These are phyloP conservation scores for Micromesistius poutassou DNA, from an alignment of 2,797 vertebrate species.

Conservation along the genomic window DNA sequence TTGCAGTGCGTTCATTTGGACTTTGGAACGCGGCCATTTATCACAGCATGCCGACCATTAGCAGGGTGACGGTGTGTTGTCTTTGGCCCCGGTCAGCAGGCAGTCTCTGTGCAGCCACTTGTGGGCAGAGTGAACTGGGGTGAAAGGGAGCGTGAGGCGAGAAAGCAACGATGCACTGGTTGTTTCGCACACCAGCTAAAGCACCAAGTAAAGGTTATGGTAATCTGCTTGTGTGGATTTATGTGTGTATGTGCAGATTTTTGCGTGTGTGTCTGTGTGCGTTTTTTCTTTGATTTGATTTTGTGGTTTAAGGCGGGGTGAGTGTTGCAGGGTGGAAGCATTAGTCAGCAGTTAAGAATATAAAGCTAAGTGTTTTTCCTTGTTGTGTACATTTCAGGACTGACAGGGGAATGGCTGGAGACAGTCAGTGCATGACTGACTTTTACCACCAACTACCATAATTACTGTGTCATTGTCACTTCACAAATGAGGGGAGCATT, in stretches of 20 bases:
- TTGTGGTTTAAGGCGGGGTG: too few relatives aligned
- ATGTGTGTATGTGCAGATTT: background rate
- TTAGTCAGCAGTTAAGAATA: slow-evolving; percentile 15
- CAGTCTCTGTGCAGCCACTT: slow-evolving; percentile 30
- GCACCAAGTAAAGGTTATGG: background rate
- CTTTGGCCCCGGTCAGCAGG: slow-evolving; percentile 49
- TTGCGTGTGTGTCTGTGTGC: background rate
- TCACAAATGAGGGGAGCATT: slow-evolving; percentile 19
- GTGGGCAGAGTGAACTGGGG: too few relatives aligned
- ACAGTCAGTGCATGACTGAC: slow-evolving; percentile 27
- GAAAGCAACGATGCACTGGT: background rate
- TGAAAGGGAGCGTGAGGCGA: too few relatives aligned
- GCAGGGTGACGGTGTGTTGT: slow-evolving; percentile 62
- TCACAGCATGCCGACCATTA: slow-evolving; percentile 58
- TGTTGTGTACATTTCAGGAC: slow-evolving; percentile 32
- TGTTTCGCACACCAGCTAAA: background rate
- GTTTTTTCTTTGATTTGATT: too few relatives aligned
- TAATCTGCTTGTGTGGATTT: background rate
- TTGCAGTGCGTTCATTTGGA: slow-evolving; percentile 45
- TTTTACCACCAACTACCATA: slow-evolving; percentile 28
- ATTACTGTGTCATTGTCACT: slow-evolving; percentile 39
- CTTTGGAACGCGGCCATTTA: slow-evolving; percentile 64
- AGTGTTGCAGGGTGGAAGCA: background rate
- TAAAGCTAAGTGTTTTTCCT: slow-evolving; percentile 43
- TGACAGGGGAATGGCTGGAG: slow-evolving; percentile 32